Conservation (phyloP, 2,797 vertebrate genomes). For the Coregonus suidteri region DNA sequence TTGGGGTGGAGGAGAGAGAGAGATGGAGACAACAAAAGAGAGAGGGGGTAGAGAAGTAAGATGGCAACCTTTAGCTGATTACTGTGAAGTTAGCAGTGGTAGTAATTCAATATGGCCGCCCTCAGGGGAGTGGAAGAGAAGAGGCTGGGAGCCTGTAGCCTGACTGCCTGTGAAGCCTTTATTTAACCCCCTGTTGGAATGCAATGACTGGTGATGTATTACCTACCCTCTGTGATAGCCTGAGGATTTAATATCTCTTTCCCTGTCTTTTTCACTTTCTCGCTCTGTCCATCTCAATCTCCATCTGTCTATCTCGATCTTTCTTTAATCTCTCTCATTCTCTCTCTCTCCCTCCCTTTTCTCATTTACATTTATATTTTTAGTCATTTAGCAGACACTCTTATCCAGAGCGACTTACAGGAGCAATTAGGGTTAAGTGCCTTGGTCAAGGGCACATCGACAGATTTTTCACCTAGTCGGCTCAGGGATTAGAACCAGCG, state of each 20-base stretch:
- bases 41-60: slow-evolving; percentile 28
- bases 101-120: slow-evolving; percentile 10
- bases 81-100: slow-evolving; percentile 33
- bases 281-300: background rate
- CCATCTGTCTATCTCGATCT: no score
- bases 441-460: no score
- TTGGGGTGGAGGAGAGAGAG: slow-evolving; percentile 8
- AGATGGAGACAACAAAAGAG: background rate
- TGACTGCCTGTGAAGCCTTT: slow-evolving; percentile 17
- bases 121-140: background rate
- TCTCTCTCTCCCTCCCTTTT: no score
- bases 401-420: no score
- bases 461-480: no score
- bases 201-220: no score
- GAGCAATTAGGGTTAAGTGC: no score
- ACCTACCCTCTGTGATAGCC: slow-evolving; percentile 6
- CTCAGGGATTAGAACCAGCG: no score
- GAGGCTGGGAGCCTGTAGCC: slow-evolving; percentile 11
- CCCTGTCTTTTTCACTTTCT: no score
- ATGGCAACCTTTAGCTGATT: slow-evolving; percentile 33
- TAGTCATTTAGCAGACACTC: no score
- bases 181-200: background rate
- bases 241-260: slow-evolving; percentile 2
- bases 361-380: no score
- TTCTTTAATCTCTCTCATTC: no score